Evolutionary conservation across 2,113 vertebrate genomes (phyloP).

Genomic region (Paramisgurnus dabryanus): DNA sequence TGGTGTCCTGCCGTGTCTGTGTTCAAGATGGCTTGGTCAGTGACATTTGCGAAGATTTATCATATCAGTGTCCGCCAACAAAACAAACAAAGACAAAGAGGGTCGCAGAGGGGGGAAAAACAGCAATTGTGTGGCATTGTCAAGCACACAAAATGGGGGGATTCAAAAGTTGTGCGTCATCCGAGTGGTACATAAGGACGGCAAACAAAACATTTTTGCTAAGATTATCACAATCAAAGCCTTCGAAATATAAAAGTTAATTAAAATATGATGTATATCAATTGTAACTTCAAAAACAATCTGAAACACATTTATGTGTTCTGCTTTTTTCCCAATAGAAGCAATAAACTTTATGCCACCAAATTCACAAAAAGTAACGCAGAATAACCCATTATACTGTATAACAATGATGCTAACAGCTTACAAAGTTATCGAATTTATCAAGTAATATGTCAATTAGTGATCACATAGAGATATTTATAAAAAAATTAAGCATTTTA

Average conservation of each 20-base stretch:
- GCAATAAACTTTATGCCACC: not conserved
- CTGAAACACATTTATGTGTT: not conserved
- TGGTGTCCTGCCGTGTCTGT: constrained; percentile 30
- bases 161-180: constrained; percentile 19
- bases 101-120: not conserved
- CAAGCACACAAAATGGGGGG: not conserved
- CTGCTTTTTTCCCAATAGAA: not conserved
- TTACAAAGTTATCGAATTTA: too few relatives aligned
- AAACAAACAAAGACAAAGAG: constrained; percentile 36
- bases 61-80: constrained; percentile 46
- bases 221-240: not conserved
- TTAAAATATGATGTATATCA: not conserved
- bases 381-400: not conserved
- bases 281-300: not conserved
- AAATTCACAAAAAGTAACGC: not conserved
- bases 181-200: not conserved
- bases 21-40: constrained; percentile 43
- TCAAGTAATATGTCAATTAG: too few relatives aligned
- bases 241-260: not conserved
- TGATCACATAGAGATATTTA: too few relatives aligned
- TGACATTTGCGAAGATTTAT: constrained; percentile 56
- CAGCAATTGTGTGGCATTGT: not conserved
- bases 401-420: too few relatives aligned
- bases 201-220: not conserved
- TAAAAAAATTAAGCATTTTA: too few relatives aligned